Base-by-base conservation (phyloP, 1,140 invertebrate genomes). In the Sminthurinus signatus region DNA sequence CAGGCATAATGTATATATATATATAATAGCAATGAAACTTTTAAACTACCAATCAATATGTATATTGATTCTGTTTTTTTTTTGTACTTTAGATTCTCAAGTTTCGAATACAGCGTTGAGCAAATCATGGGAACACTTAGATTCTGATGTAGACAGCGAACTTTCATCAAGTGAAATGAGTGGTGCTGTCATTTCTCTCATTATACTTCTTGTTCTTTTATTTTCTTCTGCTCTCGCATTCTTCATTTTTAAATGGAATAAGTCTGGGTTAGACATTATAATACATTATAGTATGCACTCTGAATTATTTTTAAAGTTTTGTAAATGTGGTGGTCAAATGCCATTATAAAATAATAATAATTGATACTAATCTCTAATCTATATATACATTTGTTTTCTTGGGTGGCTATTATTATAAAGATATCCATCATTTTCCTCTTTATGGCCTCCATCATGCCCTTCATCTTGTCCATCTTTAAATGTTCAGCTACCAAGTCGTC, bases 191-290 rank as follows among this genome's bases (percentile, higher is more conserved):
- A 60, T 65, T n/a, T 48, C 61, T 29, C 31, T 68, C 28, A 54
- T 71, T n/a, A 36, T 71, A 5, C 29, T 71, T 50, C 2, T 67
- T 15, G 17, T 64, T 2, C 17, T 71, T 27, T 1, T 67, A 17
- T n/a, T 67, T 12, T 54, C 69, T n/a, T 19, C 19, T 28, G 67
- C 46, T 12, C 25, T 63, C 17, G 59, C 48, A 1, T 36, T 57
- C 27, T 64, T 68, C 55, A 58, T 68, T n/a, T 64, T 65, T 43
- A 60, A 58, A 23, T 67, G 62, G 62, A 70, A 48, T 12, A 70
- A 70, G 27, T 5, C 29, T 48, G 60, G 60, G 65, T 67, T 17
- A 48, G 32, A 25, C 36, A 39, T 39, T 8, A 10, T 10, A 39
- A 39, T 39, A 17, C 21, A 48, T 48, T 48, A 21, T 19, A 23